A percentile compares a stretch with the other conserved stretches of the same genome.
Conservation (phyloP, 2,888 invertebrate species). For the Chymomyza caudatula region DNA sequence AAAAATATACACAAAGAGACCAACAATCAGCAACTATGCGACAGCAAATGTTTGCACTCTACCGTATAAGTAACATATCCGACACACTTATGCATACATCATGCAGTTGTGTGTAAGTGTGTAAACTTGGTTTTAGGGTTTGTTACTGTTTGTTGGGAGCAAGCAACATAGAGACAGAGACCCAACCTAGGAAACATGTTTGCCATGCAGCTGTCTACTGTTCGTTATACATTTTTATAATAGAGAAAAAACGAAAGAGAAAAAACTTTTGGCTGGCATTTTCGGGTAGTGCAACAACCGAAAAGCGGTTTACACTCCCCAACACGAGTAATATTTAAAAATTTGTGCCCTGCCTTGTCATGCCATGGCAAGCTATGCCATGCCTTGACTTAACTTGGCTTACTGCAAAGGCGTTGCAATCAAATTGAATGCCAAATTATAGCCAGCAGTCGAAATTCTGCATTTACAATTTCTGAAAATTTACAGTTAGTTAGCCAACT, state of each 20-base stretch:
- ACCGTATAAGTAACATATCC: too few relatives aligned
- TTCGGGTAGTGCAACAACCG: constrained; percentile 38
- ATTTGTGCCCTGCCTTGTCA: background rate
- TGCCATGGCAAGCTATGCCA: background rate
- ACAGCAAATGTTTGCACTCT: too few relatives aligned
- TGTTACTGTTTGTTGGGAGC: background rate
- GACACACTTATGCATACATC: background rate
- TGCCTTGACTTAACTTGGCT: background rate
- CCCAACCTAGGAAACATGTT: constrained; percentile 28
- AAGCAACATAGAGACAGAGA: background rate
- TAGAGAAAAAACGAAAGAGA: background rate
- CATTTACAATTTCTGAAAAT: background rate
- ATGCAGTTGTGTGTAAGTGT: too few relatives aligned
- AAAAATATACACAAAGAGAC: background rate
- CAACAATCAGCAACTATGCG: background rate
- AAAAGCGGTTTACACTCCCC: background rate
- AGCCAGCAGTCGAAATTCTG: constrained; percentile 23
- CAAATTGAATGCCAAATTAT: constrained; percentile 40
- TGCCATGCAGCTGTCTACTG: constrained; percentile 27
- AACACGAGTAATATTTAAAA: background rate
- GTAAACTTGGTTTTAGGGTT: constrained; percentile 15
- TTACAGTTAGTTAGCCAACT: constrained; percentile 39
- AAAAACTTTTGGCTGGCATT: constrained; percentile 33
- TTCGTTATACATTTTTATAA: background rate
- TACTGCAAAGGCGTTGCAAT: constrained; percentile 19